A percentile compares a stretch with the other conserved stretches of the same genome.
These are phyloP conservation scores for Phainopepla nitens DNA, from an alignment of 2,113 vertebrate genomes.

Conservation along the genomic window DNA sequence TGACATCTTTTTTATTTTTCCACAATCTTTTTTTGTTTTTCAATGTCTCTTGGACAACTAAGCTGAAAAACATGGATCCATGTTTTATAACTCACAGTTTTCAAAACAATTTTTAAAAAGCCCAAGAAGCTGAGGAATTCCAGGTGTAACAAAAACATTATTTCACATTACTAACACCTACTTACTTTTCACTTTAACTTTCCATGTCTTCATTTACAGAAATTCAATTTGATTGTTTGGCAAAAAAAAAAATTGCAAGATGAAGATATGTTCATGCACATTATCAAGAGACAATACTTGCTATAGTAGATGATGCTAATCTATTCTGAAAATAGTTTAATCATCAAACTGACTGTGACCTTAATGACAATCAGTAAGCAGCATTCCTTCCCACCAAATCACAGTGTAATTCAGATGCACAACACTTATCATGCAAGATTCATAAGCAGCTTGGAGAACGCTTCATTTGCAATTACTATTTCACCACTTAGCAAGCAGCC, in stretches of 20 bases:
- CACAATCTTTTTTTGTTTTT: neutral
- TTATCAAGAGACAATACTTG: neutral
- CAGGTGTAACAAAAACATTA: neutral
- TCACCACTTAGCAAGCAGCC: neutral
- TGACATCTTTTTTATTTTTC: neutral
- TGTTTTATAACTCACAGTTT: neutral
- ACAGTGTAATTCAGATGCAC: neutral
- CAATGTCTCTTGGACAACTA: neutral
- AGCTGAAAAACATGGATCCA: neutral
- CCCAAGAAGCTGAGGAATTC: neutral
- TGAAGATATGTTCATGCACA: neutral
- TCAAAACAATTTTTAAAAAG: neutral
- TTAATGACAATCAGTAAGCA: neutral
- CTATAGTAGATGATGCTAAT: neutral
- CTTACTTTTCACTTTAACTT: neutral
- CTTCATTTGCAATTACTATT: constrained; percentile 54
- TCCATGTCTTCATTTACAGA: neutral
- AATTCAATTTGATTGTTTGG: neutral
- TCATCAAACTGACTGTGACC: neutral
- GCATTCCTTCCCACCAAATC: neutral
- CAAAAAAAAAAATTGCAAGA: neutral
- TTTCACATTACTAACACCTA: neutral
- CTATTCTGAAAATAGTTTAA: neutral
- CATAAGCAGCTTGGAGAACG: neutral
- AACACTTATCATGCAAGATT: neutral